A percentile compares a stretch with the other conserved stretches of the same genome.
Conservation (phyloP, 2,888 invertebrate species). For the Coelopa pilipes region DNA sequence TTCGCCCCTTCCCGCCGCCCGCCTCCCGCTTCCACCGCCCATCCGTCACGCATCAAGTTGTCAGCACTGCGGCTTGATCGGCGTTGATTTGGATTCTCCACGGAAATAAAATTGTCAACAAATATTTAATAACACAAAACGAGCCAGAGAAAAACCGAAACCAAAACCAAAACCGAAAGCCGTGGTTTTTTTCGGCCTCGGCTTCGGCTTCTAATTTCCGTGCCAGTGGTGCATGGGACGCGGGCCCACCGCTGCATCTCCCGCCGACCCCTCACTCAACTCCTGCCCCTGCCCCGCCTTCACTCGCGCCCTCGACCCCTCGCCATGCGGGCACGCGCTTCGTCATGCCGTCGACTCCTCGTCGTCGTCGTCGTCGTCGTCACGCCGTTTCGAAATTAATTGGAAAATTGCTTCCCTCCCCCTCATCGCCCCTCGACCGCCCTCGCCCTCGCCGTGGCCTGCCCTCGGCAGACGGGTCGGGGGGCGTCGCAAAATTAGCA, state of each 20-base stretch:
- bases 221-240: slow-evolving; percentile 48
- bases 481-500: neutral
- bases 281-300: no score
- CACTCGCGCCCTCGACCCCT: neutral
- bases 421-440: neutral
- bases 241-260: no score
- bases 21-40: neutral
- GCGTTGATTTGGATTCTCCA: neutral
- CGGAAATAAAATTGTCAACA: slow-evolving; percentile 4
- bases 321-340: slow-evolving; percentile 5
- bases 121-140: neutral
- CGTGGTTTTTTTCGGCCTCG: no score
- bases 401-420: slow-evolving; percentile 30
- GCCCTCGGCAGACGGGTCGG: neutral
- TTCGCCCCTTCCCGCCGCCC: no score
- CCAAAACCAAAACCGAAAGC: no score
- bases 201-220: slow-evolving; percentile 46
- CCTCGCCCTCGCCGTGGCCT: neutral
- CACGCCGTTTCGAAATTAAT: slow-evolving; percentile 28
- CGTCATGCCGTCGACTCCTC: slow-evolving; percentile 5
- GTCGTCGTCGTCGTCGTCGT: slow-evolving; percentile 7
- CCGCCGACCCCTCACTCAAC: no score
- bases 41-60: slow-evolving; percentile 1
- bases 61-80: neutral
- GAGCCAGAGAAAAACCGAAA: no score